Evolutionary conservation across 2,113 vertebrate genomes (phyloP).

Genomic region (Nerophis ophidion): DNA sequence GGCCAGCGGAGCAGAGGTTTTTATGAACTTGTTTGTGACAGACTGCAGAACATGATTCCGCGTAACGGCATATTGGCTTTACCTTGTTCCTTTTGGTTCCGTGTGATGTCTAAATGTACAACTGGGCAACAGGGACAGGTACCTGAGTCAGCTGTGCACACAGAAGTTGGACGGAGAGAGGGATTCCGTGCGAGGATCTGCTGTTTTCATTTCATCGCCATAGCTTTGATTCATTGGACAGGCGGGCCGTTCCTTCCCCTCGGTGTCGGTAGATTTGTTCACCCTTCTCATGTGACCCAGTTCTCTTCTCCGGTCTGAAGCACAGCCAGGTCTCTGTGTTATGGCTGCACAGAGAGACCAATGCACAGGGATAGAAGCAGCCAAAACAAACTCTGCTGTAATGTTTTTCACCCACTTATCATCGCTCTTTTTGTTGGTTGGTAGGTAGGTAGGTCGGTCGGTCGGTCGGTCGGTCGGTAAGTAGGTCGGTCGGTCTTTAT

Average conservation of each 20-base stretch:
- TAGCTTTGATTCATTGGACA: slow-evolving; percentile 63
- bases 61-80: slow-evolving; percentile 12
- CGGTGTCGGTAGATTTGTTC: slow-evolving; percentile 18
- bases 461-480: no score
- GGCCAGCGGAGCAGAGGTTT: slow-evolving; percentile 8
- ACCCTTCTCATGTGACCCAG: slow-evolving; percentile 27
- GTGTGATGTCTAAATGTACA: slow-evolving; percentile 28
- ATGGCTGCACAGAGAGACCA: background rate
- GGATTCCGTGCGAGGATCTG: slow-evolving; percentile 46
- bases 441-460: no score
- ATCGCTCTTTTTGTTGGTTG: slow-evolving; percentile 25
- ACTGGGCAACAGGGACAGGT: slow-evolving; percentile 10
- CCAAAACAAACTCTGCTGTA: slow-evolving; percentile 26
- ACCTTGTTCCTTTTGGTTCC: slow-evolving; percentile 29
- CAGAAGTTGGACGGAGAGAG: slow-evolving; percentile 34
- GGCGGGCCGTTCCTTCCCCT: slow-evolving; percentile 38
- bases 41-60: slow-evolving; percentile 13
- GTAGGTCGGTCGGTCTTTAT: no score
- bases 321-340: slow-evolving; percentile 4
- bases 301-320: slow-evolving; percentile 13
- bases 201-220: slow-evolving; percentile 65
- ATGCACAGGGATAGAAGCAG: background rate
- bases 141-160: slow-evolving; percentile 56
- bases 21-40: slow-evolving; percentile 17
- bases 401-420: slow-evolving; percentile 45